Evolutionary conservation across 2,113 vertebrate species (phyloP).

Genomic region (Misgurnus mizolepis): DNA sequence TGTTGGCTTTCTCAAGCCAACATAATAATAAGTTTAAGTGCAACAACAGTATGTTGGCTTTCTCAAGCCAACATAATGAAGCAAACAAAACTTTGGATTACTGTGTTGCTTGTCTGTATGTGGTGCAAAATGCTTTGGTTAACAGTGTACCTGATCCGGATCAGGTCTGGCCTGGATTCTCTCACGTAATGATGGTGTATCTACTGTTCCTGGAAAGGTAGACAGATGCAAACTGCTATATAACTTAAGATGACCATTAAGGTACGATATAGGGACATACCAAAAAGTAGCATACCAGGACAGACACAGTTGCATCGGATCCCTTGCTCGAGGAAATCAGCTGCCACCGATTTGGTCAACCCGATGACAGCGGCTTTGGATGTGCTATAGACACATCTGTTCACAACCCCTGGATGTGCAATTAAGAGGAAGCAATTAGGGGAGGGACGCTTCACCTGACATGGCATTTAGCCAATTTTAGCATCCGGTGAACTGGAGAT

Average conservation of each 20-base stretch:
- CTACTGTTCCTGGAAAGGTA: constrained; percentile 82
- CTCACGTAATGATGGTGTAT: constrained; percentile 88
- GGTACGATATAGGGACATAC: neutral
- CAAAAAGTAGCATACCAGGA: constrained; percentile 78
- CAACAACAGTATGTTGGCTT: no score
- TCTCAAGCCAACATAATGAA: no score
- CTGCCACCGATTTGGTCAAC: constrained; percentile 91
- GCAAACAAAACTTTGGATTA: neutral
- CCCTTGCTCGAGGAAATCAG: constrained; percentile 90
- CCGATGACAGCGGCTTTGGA: constrained; percentile 95
- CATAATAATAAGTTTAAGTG: no score
- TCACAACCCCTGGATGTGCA: constrained; percentile 79
- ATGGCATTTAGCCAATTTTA: constrained; percentile 20
- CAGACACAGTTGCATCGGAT: constrained; percentile 95
- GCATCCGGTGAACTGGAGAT: constrained; percentile 43
- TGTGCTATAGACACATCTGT: constrained; percentile 88
- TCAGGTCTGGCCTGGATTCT: constrained; percentile 86
- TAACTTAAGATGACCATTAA: neutral
- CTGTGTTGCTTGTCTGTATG: neutral
- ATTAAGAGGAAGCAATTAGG: constrained; percentile 44
- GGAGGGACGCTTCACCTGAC: neutral
- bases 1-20: no score
- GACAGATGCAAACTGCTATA: neutral
- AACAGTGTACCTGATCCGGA: constrained; percentile 83
- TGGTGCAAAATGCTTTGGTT: neutral